Evolutionary conservation across 2,797 vertebrate genomes (phyloP), one percentile per base, ranked within the genome.

Genomic region (Hoplostethus mediterraneus): DNA sequence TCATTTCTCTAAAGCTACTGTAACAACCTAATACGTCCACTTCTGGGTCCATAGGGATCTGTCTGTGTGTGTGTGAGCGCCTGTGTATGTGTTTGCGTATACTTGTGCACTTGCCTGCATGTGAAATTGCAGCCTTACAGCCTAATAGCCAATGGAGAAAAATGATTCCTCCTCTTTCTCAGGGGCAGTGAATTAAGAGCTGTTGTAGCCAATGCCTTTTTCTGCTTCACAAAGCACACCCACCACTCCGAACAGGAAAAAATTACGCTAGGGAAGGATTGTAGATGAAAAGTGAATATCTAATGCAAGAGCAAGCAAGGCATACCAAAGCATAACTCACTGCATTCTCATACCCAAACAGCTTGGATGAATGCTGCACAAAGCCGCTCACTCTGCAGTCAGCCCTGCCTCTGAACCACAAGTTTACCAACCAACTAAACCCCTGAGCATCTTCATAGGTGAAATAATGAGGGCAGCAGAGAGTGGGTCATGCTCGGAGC

Each of bases 1-100:
- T 87, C 60, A 83, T 87, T 87, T 86, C 80, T 86, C 73, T 58
- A 73, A 84, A 81, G 78, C 73, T 67, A 71, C 75, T 52, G 71
- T 88, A 87, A 91, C 81, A 68, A 79, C 77, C 77, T 78, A 78
- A 73, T 68, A 71, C 30, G 48, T 59, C 64, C 54, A 75, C 28
- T 71, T 74, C 52, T 65, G 30, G 33, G 60, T 79, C 73, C n/a
- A 73, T 51, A n/a, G 79, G 72, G 84, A 79, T 80, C 13, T 63
- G 10, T 71, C 31, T 6, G 60, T 49, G 16, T 21, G 44, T 8
- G 36, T 21, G 47, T 63, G 55, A 12, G 49, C 4, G 2, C 36
- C 16, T 49, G 60, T 33, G 45, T 49, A 25, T 36, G 55, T 33
- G 10, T 58, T 31, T 9, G 40, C 55, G 62, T 30, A 11, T 5